Percentiles rank a stretch among this genome's conserved stretches.
Evolutionary conservation across 2,797 vertebrate genomes (phyloP).

Genomic region (Poeciliopsis presidionis): DNA sequence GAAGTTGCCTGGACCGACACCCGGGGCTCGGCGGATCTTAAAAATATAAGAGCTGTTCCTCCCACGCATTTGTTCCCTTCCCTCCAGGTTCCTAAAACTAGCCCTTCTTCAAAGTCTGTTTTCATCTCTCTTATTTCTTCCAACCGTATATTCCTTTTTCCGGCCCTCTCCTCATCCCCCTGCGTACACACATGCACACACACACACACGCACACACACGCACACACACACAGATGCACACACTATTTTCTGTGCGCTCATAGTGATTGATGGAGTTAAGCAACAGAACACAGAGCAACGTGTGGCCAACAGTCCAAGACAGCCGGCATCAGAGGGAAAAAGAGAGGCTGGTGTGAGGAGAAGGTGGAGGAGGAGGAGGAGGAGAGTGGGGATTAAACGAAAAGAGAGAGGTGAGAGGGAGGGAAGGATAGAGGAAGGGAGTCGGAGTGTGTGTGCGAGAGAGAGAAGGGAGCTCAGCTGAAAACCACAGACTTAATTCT

Average conservation of each 20-base stretch:
- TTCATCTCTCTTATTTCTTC: slow-evolving; percentile 62
- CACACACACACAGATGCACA: not conserved
- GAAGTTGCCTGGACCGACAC: slow-evolving; percentile 62
- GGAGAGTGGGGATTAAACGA: slow-evolving; percentile 65
- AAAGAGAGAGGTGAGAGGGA: slow-evolving; percentile 70
- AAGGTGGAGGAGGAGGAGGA: slow-evolving; percentile 42
- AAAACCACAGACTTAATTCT: slow-evolving; percentile 98
- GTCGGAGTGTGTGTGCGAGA: slow-evolving; percentile 42
- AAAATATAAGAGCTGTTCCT: slow-evolving; percentile 66
- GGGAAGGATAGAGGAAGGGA: slow-evolving; percentile 58
- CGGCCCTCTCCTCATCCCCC: slow-evolving; percentile 18
- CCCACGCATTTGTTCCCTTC: slow-evolving; percentile 51
- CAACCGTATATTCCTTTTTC: slow-evolving; percentile 69
- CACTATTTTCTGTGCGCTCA: slow-evolving; percentile 63
- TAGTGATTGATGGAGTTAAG: slow-evolving; percentile 85
- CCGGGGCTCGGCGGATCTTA: slow-evolving; percentile 64
- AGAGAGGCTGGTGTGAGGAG: slow-evolving; percentile 57
- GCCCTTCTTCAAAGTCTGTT: slow-evolving; percentile 52
- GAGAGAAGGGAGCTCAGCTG: slow-evolving; percentile 91
- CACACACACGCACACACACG: not conserved
- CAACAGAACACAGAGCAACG: slow-evolving; percentile 81
- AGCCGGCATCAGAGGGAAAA: slow-evolving; percentile 72
- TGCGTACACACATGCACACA: not conserved
- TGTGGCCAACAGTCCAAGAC: slow-evolving; percentile 84
- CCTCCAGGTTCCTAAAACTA: slow-evolving; percentile 58